A percentile compares a stretch with the other conserved stretches of the same genome.
Conservation (phyloP, 2,797 vertebrate genomes). For the Dryobates pubescens region DNA sequence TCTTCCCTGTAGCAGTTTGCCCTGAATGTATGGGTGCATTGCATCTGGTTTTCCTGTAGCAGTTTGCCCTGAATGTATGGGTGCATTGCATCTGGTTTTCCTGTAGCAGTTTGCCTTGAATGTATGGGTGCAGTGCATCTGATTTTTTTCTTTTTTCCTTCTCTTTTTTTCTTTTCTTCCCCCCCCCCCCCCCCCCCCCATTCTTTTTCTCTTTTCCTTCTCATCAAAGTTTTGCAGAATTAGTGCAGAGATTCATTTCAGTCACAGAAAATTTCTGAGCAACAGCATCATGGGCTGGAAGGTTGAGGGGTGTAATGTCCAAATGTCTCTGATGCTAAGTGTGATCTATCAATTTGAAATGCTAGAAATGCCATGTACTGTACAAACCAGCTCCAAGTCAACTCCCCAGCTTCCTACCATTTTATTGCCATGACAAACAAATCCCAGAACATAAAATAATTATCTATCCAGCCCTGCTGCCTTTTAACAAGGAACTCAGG, state of each 20-base stretch:
- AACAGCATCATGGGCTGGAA: background rate
- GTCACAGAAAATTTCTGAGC: background rate
- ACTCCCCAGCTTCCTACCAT: background rate
- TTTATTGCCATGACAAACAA: background rate
- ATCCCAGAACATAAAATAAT: background rate
- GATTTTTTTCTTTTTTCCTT: background rate
- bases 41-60: too few relatives aligned
- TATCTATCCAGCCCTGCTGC: background rate
- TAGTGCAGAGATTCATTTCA: background rate
- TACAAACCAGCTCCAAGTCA: background rate
- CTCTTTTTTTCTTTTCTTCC: too few relatives aligned
- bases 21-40: background rate
- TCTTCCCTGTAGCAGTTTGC: accelerated
- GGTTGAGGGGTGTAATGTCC: background rate
- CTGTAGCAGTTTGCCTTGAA: accelerated
- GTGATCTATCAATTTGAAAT: background rate
- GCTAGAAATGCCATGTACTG: background rate
- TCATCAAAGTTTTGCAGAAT: background rate
- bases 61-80: background rate
- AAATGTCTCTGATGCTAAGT: background rate
- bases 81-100: background rate
- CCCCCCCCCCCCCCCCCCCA: too few relatives aligned
- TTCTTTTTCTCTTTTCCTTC: background rate
- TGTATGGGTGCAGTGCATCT: background rate
- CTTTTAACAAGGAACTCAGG: background rate